These are phyloP conservation scores for Cryptocheilus praepositus DNA, from an alignment of 2,888 invertebrate species.

Conservation along the genomic window DNA sequence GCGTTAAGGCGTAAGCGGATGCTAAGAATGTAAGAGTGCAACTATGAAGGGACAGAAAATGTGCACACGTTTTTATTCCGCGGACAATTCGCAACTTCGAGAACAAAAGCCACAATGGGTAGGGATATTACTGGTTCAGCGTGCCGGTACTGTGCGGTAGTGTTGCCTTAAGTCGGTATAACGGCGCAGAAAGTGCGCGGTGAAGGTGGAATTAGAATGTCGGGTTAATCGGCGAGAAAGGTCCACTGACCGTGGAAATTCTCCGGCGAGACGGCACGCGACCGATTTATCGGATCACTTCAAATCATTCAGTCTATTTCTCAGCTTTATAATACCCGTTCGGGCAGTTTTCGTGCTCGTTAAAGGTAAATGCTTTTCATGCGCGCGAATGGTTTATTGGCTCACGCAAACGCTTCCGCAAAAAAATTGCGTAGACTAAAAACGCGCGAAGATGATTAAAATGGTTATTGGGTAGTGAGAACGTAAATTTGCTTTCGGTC, in stretches of 20 bases:
- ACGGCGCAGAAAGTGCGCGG: constrained; percentile 12
- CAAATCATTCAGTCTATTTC: too few relatives aligned
- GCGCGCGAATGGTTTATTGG: too few relatives aligned
- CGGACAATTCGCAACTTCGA: constrained; percentile 36
- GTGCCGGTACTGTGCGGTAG: neutral
- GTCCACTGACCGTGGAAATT: constrained; percentile 15
- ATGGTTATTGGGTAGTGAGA: too few relatives aligned
- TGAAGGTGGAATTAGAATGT: constrained; percentile 21
- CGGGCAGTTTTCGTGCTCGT: too few relatives aligned
- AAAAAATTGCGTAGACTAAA: too few relatives aligned
- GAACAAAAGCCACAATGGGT: constrained; percentile 20
- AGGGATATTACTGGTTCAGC: constrained; percentile 31
- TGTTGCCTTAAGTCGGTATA: constrained; percentile 13
- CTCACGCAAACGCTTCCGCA: too few relatives aligned
- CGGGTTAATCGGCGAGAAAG: constrained; percentile 18
- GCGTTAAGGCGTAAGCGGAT: too few relatives aligned
- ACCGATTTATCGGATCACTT: too few relatives aligned
- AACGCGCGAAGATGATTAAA: too few relatives aligned
- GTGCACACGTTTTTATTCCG: constrained; percentile 37
- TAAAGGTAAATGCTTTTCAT: too few relatives aligned
- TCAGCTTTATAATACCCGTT: too few relatives aligned
- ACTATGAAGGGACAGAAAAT: neutral
- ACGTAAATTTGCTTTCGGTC: too few relatives aligned
- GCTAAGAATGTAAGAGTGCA: neutral
- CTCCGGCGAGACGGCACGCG: constrained; percentile 12